These are phyloP conservation scores for Holocentrus rufus DNA, from an alignment of 2,797 vertebrate genomes.

Conservation along the genomic window DNA sequence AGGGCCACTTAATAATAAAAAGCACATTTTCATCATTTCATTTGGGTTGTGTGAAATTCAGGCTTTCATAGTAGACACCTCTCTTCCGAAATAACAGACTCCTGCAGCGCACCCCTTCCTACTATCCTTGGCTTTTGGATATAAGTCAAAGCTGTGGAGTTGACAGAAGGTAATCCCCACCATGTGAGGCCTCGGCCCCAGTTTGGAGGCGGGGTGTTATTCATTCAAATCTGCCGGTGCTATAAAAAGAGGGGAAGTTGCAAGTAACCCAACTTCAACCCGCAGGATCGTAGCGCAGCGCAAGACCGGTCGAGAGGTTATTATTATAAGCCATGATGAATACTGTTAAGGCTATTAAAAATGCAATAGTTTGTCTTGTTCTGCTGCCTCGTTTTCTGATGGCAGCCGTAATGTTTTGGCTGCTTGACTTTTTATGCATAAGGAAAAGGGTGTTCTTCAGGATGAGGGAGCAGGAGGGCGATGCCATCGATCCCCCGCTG, in stretches of 20 bases:
- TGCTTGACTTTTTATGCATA: slow-evolving; percentile 96
- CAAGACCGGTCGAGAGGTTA: slow-evolving; percentile 14
- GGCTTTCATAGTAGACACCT: neutral
- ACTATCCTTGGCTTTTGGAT: slow-evolving; percentile 57
- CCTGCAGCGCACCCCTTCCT: slow-evolving; percentile 27
- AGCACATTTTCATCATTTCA: no score
- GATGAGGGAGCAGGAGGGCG: slow-evolving; percentile 75
- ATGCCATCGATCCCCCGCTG: slow-evolving; percentile 89
- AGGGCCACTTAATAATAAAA: no score
- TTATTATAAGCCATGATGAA: slow-evolving; percentile 79
- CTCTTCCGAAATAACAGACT: neutral
- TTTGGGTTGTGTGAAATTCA: neutral
- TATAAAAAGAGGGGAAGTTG: slow-evolving; percentile 92
- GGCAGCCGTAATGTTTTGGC: slow-evolving; percentile 93
- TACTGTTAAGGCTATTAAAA: slow-evolving; percentile 87
- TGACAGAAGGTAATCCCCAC: slow-evolving; percentile 91
- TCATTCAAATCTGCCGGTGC: slow-evolving; percentile 89
- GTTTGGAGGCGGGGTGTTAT: slow-evolving; percentile 92
- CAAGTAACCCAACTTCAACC: slow-evolving; percentile 78
- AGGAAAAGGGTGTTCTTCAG: slow-evolving; percentile 87
- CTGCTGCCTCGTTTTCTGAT: slow-evolving; percentile 93
- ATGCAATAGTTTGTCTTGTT: slow-evolving; percentile 88
- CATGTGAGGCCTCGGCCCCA: slow-evolving; percentile 91
- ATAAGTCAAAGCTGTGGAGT: slow-evolving; percentile 69
- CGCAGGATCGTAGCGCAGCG: slow-evolving; percentile 60